These are phyloP conservation scores for Trichosurus vulpecula DNA, from an alignment of 2,797 vertebrate species.

Conservation along the genomic window DNA sequence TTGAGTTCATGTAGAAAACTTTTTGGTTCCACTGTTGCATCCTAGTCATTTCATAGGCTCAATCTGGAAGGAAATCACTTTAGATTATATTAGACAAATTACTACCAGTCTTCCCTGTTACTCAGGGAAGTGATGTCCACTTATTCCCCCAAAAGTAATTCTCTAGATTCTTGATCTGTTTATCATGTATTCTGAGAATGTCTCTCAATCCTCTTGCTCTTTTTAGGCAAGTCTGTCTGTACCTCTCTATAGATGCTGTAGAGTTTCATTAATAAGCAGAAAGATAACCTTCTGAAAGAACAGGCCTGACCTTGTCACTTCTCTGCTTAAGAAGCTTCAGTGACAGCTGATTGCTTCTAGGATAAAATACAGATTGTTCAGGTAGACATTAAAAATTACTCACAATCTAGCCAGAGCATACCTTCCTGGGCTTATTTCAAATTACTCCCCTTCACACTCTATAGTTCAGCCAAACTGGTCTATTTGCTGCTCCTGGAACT, in stretches of 20 bases:
- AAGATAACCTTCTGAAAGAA: not conserved
- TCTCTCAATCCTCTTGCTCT: not conserved
- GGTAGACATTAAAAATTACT: not conserved
- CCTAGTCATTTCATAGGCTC: not conserved
- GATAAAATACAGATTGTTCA: not conserved
- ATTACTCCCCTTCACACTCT: not conserved
- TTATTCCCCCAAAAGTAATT: not conserved
- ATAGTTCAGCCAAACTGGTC: not conserved
- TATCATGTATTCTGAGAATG: not conserved
- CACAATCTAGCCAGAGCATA: not conserved
- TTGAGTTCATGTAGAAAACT: not conserved
- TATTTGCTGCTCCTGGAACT: not conserved
- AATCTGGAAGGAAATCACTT: not conserved
- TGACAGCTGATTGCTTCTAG: not conserved
- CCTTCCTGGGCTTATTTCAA: not conserved
- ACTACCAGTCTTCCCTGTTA: not conserved
- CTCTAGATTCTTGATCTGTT: not conserved
- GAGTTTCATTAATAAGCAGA: not conserved
- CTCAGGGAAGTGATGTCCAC: not conserved
- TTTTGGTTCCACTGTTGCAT: not conserved
- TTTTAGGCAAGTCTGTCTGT: not conserved
- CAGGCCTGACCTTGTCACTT: not conserved
- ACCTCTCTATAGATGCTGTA: not conserved
- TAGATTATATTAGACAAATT: not conserved
- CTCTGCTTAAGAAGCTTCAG: not conserved